Evolutionary conservation across 2,888 invertebrate genomes (phyloP), one percentile per base, ranked within the genome.

Genomic region (Caenorhabditis sp.): DNA sequence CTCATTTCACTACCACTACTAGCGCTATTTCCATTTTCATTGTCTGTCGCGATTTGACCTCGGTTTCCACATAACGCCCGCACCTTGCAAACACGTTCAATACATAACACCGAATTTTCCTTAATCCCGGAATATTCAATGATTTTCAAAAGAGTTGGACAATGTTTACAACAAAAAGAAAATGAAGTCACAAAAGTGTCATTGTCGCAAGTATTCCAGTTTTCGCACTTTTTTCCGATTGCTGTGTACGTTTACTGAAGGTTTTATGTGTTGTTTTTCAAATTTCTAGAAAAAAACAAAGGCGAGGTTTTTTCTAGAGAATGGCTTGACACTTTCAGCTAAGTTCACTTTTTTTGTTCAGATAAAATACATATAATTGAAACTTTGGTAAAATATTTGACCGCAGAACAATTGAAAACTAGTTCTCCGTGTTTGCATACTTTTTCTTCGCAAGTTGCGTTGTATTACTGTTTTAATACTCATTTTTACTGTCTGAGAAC

Each of bases 191-290:
- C 55, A 50, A 56, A 56, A 64, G 26, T 37, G 37, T 50, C 56
- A 64, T 64, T 72, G 64, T 72, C n/a, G 50, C 18, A 9, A 32
- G 32, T 37, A 74, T 74, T 74, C 74, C 65, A 67, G 74, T 74
- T 74, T 67, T 67, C 47, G 37, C 26, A 58, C 51, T 37, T 47
- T 58, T 47, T 22, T 62, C 5, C 22, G 6, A 26, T 20, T n/a
- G n/a, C n/a, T 28, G 60, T 60, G 61, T 61, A 40, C 61, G 24
- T 28, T 61, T 61, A 18, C 50, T 53, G 13, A 32, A 28, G 18
- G 28, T 56, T 32, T 26, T 55, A 28, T 26, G 32, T 55, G 55
- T 55, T 55, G 18, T 55, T 26, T 8, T 5, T 13, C 4, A n/a
- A 28, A 6, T 28, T 60, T 60, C n/a, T 9, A 35, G 2, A 60